phyloP scores from a whole-genome alignment of 2,888 invertebrate genomes.

The Dryomyza anilis region DNA sequence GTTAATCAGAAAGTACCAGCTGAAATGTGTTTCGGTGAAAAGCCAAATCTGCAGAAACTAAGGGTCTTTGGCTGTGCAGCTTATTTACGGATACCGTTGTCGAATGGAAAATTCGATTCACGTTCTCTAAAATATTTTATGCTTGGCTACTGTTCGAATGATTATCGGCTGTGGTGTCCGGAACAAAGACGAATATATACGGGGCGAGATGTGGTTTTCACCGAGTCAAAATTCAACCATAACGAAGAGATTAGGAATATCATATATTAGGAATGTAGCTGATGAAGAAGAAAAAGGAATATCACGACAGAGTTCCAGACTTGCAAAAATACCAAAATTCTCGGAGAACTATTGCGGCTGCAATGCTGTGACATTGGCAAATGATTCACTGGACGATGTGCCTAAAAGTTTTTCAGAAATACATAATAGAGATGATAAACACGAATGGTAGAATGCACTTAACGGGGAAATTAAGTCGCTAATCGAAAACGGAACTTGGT shows the following conservation, averaged over 20 bases:
- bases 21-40: constrained; percentile 51
- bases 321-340: not conserved
- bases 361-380: not conserved
- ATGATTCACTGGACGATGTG: not conserved
- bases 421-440: not conserved
- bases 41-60: constrained; percentile 44
- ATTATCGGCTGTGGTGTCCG: not conserved
- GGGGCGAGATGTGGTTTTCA: not conserved
- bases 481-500: not conserved
- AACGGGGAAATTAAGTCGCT: not conserved
- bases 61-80: constrained; percentile 43
- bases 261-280: not conserved
- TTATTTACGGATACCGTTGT: not conserved
- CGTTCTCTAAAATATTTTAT: not conserved
- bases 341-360: not conserved
- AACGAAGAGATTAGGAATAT: not conserved
- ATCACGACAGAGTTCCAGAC: not conserved
- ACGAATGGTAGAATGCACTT: not conserved
- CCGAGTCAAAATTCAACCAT: not conserved
- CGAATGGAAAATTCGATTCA: not conserved
- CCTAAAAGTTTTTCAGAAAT: not conserved
- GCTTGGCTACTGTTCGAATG: not conserved
- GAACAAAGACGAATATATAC: not conserved
- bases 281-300: not conserved
- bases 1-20: constrained; percentile 48